Conservation (phyloP, 2,888 invertebrate genomes). For the Ormyrus nitidulus region DNA sequence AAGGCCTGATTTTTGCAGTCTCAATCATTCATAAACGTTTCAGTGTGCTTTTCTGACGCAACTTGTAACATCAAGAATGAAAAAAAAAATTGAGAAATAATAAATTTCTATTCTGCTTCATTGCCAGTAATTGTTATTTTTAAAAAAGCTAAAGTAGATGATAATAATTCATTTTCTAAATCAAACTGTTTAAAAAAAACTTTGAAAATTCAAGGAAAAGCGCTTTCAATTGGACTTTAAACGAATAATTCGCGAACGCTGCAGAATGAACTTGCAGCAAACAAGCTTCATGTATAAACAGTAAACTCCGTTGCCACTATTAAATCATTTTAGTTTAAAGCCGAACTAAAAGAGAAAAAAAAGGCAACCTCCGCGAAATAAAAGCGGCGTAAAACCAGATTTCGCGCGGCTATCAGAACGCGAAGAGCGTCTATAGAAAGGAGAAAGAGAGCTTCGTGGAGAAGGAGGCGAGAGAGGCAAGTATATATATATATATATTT, state of each 20-base stretch:
- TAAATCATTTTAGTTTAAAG: slow-evolving; percentile 3
- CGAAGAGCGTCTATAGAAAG: not conserved
- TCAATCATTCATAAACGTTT: no score
- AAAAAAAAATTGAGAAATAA: no score
- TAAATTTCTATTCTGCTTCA: no score
- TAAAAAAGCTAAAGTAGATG: no score
- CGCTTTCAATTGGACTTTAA: not conserved
- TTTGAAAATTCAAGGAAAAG: no score
- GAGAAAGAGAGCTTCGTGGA: slow-evolving; percentile 1
- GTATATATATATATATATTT: slow-evolving; percentile 35
- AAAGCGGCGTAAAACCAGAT: not conserved
- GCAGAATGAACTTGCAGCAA: not conserved
- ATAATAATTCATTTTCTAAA: no score
- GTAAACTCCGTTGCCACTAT: slow-evolving; percentile 6
- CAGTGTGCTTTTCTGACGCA: no score
- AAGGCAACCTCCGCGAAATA: not conserved
- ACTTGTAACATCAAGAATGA: no score
- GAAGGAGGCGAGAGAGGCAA: not conserved
- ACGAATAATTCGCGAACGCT: not conserved
- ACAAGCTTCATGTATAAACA: not conserved
- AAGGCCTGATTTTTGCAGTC: no score
- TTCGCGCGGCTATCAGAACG: slow-evolving; percentile 14
- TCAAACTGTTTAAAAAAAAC: no score
- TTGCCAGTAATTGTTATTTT: no score
- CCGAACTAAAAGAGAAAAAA: slow-evolving; percentile 11